phyloP scores from a whole-genome alignment of 2,113 vertebrate genomes.

The Corythoichthys intestinalis region DNA sequence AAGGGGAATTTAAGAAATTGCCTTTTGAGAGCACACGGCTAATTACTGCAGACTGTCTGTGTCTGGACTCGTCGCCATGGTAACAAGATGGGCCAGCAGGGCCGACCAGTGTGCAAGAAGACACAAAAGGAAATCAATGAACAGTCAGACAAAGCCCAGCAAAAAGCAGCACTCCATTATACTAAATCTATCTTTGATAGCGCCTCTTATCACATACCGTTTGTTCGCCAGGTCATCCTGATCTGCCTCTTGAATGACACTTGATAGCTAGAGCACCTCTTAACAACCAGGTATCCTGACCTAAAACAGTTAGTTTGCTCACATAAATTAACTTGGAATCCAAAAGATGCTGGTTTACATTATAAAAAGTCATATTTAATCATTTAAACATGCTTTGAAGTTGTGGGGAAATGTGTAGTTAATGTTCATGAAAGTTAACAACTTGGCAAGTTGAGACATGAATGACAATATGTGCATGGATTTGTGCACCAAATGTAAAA shows the following conservation, averaged over 20 bases:
- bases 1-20: conserved; percentile 49
- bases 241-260: neutral
- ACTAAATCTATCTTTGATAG: conserved; percentile 13
- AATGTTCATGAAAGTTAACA: conserved; percentile 22
- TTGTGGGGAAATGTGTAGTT: conserved; percentile 4
- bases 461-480: conserved; percentile 20
- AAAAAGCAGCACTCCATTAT: conserved; percentile 26
- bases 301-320: neutral
- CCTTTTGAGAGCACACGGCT: conserved; percentile 55
- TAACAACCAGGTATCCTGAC: neutral
- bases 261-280: neutral
- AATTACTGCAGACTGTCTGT: conserved; percentile 66
- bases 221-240: neutral
- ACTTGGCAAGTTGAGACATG: conserved; percentile 29
- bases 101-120: conserved; percentile 48
- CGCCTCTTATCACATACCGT: neutral
- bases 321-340: neutral
- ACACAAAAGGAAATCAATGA: conserved; percentile 62
- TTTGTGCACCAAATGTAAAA: neutral
- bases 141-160: conserved; percentile 41
- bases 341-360: neutral
- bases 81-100: conserved; percentile 57
- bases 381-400: neutral
- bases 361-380: neutral
- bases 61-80: conserved; percentile 68